A percentile compares a stretch with the other conserved stretches of the same genome.
phyloP scores from a whole-genome alignment of 2,113 vertebrate genomes.

The Crotalus horridus region DNA sequence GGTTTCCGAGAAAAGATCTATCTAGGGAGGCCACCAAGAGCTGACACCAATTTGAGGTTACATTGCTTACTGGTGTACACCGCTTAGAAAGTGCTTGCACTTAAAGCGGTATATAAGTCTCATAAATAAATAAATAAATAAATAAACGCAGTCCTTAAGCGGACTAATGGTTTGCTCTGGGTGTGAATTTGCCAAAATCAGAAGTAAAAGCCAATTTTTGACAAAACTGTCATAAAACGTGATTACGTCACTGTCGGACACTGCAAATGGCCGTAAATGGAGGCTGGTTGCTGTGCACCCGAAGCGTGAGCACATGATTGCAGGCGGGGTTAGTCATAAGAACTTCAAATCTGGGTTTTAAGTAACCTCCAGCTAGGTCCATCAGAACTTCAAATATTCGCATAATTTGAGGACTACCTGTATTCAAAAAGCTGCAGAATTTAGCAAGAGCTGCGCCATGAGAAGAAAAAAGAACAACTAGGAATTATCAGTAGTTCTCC shows the following conservation, averaged over 20 bases:
- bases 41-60: neutral
- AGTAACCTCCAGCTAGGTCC: neutral
- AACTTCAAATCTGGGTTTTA: neutral
- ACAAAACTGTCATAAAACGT: neutral
- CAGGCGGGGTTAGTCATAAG: neutral
- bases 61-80: no score
- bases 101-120: no score
- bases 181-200: neutral
- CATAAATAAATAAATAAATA: no score
- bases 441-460: neutral
- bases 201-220: neutral
- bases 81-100: no score
- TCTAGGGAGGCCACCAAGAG: neutral
- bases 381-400: neutral
- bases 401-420: neutral
- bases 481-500: neutral
- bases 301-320: neutral
- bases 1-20: neutral
- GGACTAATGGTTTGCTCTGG: neutral
- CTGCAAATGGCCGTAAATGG: fast-evolving
- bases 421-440: neutral
- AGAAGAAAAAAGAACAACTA: neutral
- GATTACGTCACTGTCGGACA: neutral
- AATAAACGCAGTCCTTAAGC: neutral
- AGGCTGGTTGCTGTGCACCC: neutral